Evolutionary conservation across 2,888 invertebrate genomes (phyloP), one percentile per base, ranked within the genome.

Genomic region (Pecten maximus): DNA sequence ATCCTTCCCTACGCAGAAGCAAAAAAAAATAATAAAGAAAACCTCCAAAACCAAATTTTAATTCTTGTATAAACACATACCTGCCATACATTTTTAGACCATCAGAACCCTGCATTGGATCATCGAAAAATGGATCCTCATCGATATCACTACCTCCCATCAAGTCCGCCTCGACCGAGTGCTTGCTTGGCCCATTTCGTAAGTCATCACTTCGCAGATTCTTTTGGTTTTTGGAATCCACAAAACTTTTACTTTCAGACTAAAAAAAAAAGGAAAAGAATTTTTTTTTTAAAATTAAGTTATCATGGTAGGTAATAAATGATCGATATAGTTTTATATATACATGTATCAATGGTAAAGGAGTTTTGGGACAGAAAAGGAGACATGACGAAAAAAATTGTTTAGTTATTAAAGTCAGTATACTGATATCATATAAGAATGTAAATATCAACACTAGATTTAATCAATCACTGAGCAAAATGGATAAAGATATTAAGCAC

Each of bases 41-140:
- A 74, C 74, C 10, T 16, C 74, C 10, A 6, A 44, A 15, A 74
- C 74, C 74, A 28, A 54, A 23, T n/a, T n/a, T 15, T 6, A 74
- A 28, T 74, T 12, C 28, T 35, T 10, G 35, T 15, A 23, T 74
- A 0, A 74, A 28, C 35, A 74, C 74, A 23, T 89, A 93, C 93
- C 93, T 93, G 88, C 91, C 89, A 89, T 90, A 93, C 50, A 91
- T 44, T 87, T 92, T 93, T 87, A 90, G 92, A 28, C 92, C 92
- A 19, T 87, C 88, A 8, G 91, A 90, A 39, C 91, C 90, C 48
- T 94, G 94, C 2, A 95, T 89, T 10, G 95, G 94, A 50, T 96
- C 96, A 92, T 96, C 96, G 92, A 96, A 96, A 93, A 96, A 96
- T 6, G 95, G 93, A 90, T 96, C 96, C 28, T 96, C 96, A 60